These are phyloP conservation scores for Chouioia cunea DNA, from an alignment of 2,888 invertebrate species.

Conservation along the genomic window DNA sequence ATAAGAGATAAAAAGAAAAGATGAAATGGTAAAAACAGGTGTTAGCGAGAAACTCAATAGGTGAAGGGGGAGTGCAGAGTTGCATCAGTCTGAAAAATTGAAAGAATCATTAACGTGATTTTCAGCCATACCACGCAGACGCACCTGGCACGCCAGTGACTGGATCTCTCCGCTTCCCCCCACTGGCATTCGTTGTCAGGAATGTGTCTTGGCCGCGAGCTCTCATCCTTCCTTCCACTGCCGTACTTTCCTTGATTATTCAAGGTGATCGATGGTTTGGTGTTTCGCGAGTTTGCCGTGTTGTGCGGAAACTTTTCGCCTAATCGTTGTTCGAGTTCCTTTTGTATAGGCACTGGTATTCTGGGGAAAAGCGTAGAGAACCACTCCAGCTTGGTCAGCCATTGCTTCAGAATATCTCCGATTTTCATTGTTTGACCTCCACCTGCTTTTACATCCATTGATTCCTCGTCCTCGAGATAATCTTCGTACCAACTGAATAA, in stretches of 20 bases:
- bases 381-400: slow-evolving; percentile 97
- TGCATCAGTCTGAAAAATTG: slow-evolving; percentile 29
- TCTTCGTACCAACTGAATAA: slow-evolving; percentile 97
- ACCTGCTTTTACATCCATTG: slow-evolving; percentile 97
- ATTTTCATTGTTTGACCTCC: slow-evolving; percentile 94
- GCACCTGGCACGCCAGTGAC: slow-evolving; percentile 68
- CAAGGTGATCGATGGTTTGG: slow-evolving; percentile 65
- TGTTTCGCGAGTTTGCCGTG: slow-evolving; percentile 65
- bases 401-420: slow-evolving; percentile 92
- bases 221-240: slow-evolving; percentile 62
- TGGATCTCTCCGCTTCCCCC: slow-evolving; percentile 68
- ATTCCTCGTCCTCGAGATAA: slow-evolving; percentile 96
- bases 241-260: slow-evolving; percentile 65
- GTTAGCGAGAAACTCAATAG: too few relatives aligned
- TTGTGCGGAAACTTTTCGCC: slow-evolving; percentile 74
- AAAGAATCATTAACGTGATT: slow-evolving; percentile 62
- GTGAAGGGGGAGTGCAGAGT: too few relatives aligned
- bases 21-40: too few relatives aligned
- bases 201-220: slow-evolving; percentile 63
- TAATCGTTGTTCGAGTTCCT: slow-evolving; percentile 86
- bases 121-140: slow-evolving; percentile 66
- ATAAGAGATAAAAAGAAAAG: slow-evolving; percentile 12
- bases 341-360: slow-evolving; percentile 98
- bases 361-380: slow-evolving; percentile 98
- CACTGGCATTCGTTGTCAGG: slow-evolving; percentile 67